Base-by-base conservation (phyloP, 2,888 invertebrate species). In the Dioctria linearis region DNA sequence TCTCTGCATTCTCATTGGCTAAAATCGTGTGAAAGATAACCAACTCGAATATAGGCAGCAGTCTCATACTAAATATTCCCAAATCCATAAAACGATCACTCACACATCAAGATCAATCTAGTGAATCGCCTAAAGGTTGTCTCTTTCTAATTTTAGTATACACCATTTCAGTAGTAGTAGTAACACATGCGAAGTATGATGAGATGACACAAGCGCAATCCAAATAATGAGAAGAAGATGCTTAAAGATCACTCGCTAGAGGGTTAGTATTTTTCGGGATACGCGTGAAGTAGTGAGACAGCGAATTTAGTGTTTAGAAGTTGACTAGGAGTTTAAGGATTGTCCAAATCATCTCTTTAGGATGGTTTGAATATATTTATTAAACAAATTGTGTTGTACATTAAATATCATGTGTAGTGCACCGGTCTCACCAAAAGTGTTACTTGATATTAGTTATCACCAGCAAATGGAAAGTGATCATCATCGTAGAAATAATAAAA, bases 121-220 rank as follows among this genome's bases (percentile, higher is more conserved):
- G 25, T 25, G 4, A 11, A 11, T 8, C 11, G 54, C 4, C 3
- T 8, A 5, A 51, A 11, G 51, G 73, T 59, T 75, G 59, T 75
- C 73, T 59, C 73, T 4, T 43, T 75, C 73, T 42, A 54, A 75
- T 39, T 63, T 75, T 75, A 75, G 73, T 75, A 59, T 51, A 40
- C 40, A 13, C 11, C 25, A 25, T 25, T 93, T 98, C 87, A 94
- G 4, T 5, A 43, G 43, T 59, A 42, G 59, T 75, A 25, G 6
- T 8, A 2, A 85, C 84, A 86, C 83, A 42, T 9, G 57, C 13
- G 43, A 4, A 59, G 13, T 4, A 3, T 39, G 57, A 5, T n/a
- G n/a, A 4, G 25, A 25, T 25, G 25, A n/a, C n/a, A n/a, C 25
- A 25, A 25, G 25, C 25, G 25, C 25, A 65, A 9, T 39, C 42